These are phyloP conservation scores for Amniataba percoides DNA, from an alignment of 2,797 vertebrate species.

Conservation along the genomic window DNA sequence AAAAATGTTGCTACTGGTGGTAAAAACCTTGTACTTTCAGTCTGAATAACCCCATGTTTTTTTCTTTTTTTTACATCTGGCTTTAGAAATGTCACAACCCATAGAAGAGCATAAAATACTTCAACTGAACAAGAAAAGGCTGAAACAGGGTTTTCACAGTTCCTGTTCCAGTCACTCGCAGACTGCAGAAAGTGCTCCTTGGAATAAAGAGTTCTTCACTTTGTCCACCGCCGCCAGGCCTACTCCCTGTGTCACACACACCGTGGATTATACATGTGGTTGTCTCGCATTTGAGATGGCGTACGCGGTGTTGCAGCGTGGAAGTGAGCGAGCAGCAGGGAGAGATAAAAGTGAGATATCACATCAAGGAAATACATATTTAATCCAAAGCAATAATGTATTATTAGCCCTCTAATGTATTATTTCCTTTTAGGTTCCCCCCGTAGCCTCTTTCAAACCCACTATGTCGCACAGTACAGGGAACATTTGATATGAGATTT, in stretches of 20 bases:
- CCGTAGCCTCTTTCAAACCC: constrained; percentile 43
- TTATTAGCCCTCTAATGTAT: constrained; percentile 63
- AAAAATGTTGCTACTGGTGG: neutral
- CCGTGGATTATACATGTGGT: constrained; percentile 57
- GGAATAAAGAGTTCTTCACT: constrained; percentile 39
- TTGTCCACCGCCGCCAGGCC: constrained; percentile 5
- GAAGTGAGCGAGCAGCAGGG: constrained; percentile 32
- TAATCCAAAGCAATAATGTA: constrained; percentile 64
- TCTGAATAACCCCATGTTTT: neutral
- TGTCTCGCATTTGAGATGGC: constrained; percentile 40
- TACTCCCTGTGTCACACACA: constrained; percentile 13
- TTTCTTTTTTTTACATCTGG: neutral
- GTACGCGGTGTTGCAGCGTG: constrained; percentile 29
- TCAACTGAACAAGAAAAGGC: constrained; percentile 6
- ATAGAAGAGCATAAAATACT: neutral
- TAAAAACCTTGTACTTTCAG: neutral
- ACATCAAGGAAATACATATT: constrained; percentile 64
- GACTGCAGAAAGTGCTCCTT: constrained; percentile 39
- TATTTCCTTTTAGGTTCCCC: constrained; percentile 49
- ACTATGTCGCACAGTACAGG: constrained; percentile 9
- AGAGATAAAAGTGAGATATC: constrained; percentile 63
- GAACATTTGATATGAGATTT: constrained; percentile 41
- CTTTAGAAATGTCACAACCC: constrained; percentile 13
- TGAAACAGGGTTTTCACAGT: constrained; percentile 33
- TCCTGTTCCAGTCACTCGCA: constrained; percentile 18